Evolutionary conservation across 2,113 vertebrate genomes (phyloP).

Genomic region (Morone saxatilis): DNA sequence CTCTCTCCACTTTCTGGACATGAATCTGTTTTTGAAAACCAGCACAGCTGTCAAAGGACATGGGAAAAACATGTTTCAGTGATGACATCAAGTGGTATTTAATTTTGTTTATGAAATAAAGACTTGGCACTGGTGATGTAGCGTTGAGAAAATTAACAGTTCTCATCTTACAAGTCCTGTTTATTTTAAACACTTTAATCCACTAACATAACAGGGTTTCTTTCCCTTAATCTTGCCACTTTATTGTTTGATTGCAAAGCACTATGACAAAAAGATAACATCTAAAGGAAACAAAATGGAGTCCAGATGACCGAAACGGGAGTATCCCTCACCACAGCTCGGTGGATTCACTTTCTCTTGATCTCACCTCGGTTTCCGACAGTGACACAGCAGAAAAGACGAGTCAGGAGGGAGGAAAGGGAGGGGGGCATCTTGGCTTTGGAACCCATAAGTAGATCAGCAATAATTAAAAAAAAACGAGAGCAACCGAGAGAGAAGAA

Average conservation of each 20-base stretch:
- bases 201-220: slow-evolving; percentile 35
- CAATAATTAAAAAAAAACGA: slow-evolving; percentile 66
- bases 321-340: slow-evolving; percentile 37
- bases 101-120: slow-evolving; percentile 71
- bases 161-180: slow-evolving; percentile 64
- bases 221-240: slow-evolving; percentile 56
- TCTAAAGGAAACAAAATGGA: slow-evolving; percentile 71
- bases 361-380: slow-evolving; percentile 68
- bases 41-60: slow-evolving; percentile 44
- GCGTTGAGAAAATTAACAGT: slow-evolving; percentile 48
- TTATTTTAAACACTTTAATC: slow-evolving; percentile 64
- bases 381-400: slow-evolving; percentile 58
- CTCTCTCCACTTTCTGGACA: slow-evolving; percentile 10
- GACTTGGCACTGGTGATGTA: slow-evolving; percentile 42
- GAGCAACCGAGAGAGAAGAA: slow-evolving; percentile 80
- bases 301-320: slow-evolving; percentile 56
- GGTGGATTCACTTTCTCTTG: slow-evolving; percentile 53
- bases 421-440: slow-evolving; percentile 47
- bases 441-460: slow-evolving; percentile 58
- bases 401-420: slow-evolving; percentile 5
- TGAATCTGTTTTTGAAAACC: slow-evolving; percentile 46
- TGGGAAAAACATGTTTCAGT: slow-evolving; percentile 54
- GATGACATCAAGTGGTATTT: slow-evolving; percentile 54
- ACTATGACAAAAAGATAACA: slow-evolving; percentile 52
- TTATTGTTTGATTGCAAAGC: slow-evolving; percentile 61